These are phyloP conservation scores for Stenoptilia bipunctidactyla DNA, from an alignment of 2,888 invertebrate genomes.

Conservation along the genomic window DNA sequence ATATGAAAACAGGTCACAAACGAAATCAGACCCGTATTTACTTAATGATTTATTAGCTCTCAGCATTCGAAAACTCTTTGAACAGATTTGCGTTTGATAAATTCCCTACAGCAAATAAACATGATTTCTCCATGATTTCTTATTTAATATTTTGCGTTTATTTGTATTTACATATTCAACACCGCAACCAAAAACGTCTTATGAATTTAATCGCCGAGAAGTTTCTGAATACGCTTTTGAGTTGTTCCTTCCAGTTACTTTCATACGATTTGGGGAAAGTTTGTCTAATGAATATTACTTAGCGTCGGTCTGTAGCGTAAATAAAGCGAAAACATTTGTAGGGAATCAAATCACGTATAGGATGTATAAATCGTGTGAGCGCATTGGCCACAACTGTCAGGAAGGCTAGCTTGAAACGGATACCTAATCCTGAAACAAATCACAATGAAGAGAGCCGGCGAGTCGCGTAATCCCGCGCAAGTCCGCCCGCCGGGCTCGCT, in stretches of 20 bases:
- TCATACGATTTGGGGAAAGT: constrained; percentile 34
- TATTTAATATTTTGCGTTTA: constrained; percentile 40
- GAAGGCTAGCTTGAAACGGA: constrained; percentile 42
- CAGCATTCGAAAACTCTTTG: neutral
- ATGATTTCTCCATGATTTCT: constrained; percentile 30
- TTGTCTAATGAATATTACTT: constrained; percentile 43
- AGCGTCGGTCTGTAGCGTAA: neutral
- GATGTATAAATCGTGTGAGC: constrained; percentile 25
- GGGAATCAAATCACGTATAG: constrained; percentile 1
- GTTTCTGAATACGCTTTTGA: constrained; percentile 34
- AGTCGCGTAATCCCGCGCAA: constrained; percentile 52
- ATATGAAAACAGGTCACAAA: too few relatives aligned
- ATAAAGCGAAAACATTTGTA: neutral
- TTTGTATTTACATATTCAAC: constrained; percentile 36
- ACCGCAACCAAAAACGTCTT: constrained; percentile 29
- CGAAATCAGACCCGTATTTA: too few relatives aligned
- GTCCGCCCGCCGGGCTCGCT: constrained; percentile 25
- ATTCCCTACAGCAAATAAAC: constrained; percentile 30
- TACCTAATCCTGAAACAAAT: constrained; percentile 68
- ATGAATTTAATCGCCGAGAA: constrained; percentile 40
- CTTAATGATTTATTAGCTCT: neutral
- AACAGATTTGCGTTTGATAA: neutral
- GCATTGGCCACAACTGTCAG: constrained; percentile 25
- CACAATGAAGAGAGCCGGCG: constrained; percentile 63
- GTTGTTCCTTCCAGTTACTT: constrained; percentile 32